phyloP scores from a whole-genome alignment of 2,797 vertebrate genomes.

The Mormyrops attenuatus region DNA sequence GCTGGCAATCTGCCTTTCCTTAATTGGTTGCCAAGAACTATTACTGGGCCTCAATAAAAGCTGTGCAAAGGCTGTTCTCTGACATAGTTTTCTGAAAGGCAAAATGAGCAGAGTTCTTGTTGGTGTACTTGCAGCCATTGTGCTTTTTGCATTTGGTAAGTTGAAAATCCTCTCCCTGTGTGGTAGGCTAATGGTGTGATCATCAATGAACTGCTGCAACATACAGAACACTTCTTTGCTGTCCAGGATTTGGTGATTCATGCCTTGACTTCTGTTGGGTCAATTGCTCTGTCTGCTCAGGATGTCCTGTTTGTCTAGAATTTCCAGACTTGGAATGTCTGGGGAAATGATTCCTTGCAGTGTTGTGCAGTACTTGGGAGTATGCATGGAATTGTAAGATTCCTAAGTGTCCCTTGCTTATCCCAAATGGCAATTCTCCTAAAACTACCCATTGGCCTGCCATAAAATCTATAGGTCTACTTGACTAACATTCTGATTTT shows the following conservation, averaged over 20 bases:
- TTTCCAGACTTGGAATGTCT: neutral
- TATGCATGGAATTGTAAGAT: too few relatives aligned
- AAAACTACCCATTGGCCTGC: neutral
- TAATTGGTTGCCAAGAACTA: neutral
- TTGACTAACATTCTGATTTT: neutral
- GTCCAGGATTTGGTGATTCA: neutral
- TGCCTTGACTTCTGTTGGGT: neutral
- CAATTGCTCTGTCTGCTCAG: neutral
- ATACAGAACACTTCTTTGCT: neutral
- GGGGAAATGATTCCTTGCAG: neutral
- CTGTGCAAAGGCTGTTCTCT: neutral
- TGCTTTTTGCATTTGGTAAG: constrained; percentile 5
- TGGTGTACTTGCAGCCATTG: neutral
- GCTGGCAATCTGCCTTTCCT: neutral
- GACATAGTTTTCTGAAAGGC: neutral
- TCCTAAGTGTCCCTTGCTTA: neutral
- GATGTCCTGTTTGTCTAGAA: neutral
- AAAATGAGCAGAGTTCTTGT: neutral
- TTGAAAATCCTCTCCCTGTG: neutral
- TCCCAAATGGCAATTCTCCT: neutral
- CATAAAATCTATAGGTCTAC: neutral
- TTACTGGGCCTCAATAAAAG: neutral
- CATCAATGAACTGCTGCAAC: neutral
- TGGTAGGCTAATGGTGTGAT: neutral
- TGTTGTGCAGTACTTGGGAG: too few relatives aligned